Base-by-base conservation (phyloP, 2,113 vertebrate species). In the Cardinalis cardinalis region DNA sequence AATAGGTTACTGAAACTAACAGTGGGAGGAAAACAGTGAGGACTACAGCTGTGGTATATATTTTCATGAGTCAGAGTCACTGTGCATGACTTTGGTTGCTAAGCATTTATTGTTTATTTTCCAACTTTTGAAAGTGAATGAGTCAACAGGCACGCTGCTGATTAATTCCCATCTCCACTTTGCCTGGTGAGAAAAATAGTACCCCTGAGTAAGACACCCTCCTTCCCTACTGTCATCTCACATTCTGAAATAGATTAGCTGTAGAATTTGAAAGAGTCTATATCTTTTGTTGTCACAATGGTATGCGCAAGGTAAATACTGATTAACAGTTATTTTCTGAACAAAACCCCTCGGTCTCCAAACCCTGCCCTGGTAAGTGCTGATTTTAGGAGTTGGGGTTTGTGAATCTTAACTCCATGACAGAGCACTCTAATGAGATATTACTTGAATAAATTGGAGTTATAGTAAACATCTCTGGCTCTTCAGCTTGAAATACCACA, bases 91-190 rank as follows among this genome's bases (percentile, higher is more conserved):
- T 91, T 69, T 36, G 40, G 76, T 92, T 94, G 69, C 76, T 88
- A 94, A 84, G 73, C 52, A 70, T 84, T 84, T 90, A 15, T 66
- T 92, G 60, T 88, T 91, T 94, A 79, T 84, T 90, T 86, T 90
- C 8, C 25, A 78, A 24, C 13, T 89, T 89, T 81, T 90, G 43
- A 63, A 91, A 90, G 48, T 63, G 59, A 83, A 5, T 89, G 81
- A 93, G 56, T 93, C 84, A 93, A 72, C 44, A 84, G 48, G 36
- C 32, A 78, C 0, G 26, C 20, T 60, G 46, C 41, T 71, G 58
- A 84, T 64, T 71, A 74, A 84, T 75, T 87, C 36, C 14, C 60
- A 7, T 34, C 61, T 93, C 58, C 51, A 6, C 18, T 90, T 81
- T 60, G 63, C 65, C 40, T 78, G 18, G 7, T 36, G 25, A 68